Conservation (phyloP, 2,888 invertebrate species). For the Acrobasis consociella region DNA sequence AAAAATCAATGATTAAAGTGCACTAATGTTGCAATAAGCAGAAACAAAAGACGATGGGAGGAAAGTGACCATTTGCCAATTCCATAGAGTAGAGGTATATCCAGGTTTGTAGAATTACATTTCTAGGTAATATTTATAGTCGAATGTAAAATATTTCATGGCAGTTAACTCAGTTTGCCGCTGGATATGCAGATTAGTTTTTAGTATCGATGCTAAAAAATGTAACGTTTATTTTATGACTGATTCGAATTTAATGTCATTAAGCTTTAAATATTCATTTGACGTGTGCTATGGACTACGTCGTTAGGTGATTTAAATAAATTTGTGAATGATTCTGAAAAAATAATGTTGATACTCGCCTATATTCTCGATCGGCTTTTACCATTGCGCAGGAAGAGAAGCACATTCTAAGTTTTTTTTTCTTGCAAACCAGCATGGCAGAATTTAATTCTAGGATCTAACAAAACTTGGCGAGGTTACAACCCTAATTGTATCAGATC, state of each 20-base stretch:
- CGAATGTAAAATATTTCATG: constrained; percentile 12
- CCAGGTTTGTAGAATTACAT: background rate
- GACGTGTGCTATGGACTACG: no score
- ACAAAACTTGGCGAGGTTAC: constrained; percentile 15
- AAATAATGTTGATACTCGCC: no score
- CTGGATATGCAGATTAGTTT: constrained; percentile 18
- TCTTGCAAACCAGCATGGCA: no score
- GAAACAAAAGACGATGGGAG: no score
- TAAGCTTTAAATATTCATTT: constrained; percentile 1
- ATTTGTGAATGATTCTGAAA: no score
- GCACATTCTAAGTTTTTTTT: no score
- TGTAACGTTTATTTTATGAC: constrained; percentile 9
- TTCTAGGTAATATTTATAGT: background rate
- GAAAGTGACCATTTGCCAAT: background rate
- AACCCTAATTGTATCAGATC: constrained; percentile 40
- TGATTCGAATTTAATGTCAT: constrained; percentile 27
- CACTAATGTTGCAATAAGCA: no score
- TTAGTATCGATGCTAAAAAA: constrained; percentile 11
- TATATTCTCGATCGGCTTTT: no score
- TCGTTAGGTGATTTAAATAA: no score
- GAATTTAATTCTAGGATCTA: background rate
- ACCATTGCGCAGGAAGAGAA: no score
- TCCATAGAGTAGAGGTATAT: background rate
- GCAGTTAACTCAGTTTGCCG: constrained; percentile 8
- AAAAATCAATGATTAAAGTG: no score